Conservation (phyloP, 2,113 vertebrate species). For the Azemiops feae region DNA sequence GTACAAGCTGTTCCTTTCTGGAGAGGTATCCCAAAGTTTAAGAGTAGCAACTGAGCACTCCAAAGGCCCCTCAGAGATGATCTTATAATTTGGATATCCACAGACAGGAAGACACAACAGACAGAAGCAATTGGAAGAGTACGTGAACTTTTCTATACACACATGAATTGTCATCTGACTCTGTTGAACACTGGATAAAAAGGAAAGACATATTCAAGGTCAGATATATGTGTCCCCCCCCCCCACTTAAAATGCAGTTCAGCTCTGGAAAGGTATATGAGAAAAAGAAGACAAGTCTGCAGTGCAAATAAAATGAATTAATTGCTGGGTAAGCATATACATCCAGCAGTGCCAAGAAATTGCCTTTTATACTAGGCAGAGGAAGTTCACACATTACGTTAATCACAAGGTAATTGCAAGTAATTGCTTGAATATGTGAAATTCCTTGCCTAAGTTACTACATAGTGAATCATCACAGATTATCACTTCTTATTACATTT, state of each 20-base stretch:
- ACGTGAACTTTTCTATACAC: neutral
- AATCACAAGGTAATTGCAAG: conserved; percentile 21
- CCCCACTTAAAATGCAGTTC: neutral
- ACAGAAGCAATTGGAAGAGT: neutral
- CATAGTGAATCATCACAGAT: neutral
- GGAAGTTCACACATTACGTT: conserved; percentile 3
- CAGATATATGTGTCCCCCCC: neutral
- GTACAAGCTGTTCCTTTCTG: neutral
- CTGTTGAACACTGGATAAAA: neutral
- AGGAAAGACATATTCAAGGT: neutral
- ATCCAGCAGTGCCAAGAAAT: conserved; percentile 19
- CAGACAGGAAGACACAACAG: neutral
- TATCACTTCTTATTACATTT: neutral
- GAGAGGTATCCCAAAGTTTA: neutral
- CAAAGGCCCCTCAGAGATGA: neutral
- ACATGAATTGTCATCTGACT: neutral
- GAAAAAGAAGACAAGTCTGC: neutral
- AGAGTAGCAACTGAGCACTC: neutral
- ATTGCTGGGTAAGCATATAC: conserved; percentile 17
- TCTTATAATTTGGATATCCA: neutral
- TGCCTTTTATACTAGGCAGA: conserved; percentile 4
- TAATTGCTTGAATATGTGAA: conserved; percentile 16
- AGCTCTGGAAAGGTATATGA: neutral
- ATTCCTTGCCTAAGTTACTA: conserved; percentile 5
- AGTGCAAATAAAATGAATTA: conserved; percentile 17